Base-by-base conservation (phyloP, 1,140 invertebrate genomes). In the Cecropterus lyciades region DNA sequence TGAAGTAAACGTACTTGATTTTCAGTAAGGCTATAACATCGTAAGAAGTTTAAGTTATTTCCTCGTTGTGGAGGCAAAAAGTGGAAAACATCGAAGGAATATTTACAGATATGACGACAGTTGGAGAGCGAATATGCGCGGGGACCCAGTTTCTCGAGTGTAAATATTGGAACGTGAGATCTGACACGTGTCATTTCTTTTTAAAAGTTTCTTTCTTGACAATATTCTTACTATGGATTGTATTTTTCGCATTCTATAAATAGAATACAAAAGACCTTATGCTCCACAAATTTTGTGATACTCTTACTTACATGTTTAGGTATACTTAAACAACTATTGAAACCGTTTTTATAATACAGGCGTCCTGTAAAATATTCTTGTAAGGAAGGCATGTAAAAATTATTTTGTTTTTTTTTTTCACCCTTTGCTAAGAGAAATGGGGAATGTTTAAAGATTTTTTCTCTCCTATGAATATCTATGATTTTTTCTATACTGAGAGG, bases 51-150 rank as follows among this genome's bases (percentile, higher is more conserved):
- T 40, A 55, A 55, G 52, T 74, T 72, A 72, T 78, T 77, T 76
- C 65, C 55, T 66, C 56, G 45, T 65, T 56, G 68, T 49, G 46
- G 60, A 37, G 67, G 57, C 60, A 72, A 55, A 40, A 55, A 65
- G 60, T 65, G 63, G 11, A 68, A 43, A 51, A 62, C 40, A 48
- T 60, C 67, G 57, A 76, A 74, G 69, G 78, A 82, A 85, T 82
- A 85, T 85, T 82, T 77, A 79, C 69, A 16, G 65, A 48, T 69
- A 56, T 27, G 62, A 71, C 79, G 72, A 79, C 78, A 80, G 73
- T n/a, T 78, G 71, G 75, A 80, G 74, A 68, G 73, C 62, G 64
- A 78, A 75, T 71, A n/a, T n/a, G n/a, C n/a, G 56, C 52, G 45
- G 33, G 67, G 42, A 30, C 45, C 56, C 27, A 60, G 24, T 60